These are phyloP conservation scores for Aplysina aerophoba DNA, from an alignment of 37 sponge, comb jelly and placozoan species.

Conservation along the genomic window DNA sequence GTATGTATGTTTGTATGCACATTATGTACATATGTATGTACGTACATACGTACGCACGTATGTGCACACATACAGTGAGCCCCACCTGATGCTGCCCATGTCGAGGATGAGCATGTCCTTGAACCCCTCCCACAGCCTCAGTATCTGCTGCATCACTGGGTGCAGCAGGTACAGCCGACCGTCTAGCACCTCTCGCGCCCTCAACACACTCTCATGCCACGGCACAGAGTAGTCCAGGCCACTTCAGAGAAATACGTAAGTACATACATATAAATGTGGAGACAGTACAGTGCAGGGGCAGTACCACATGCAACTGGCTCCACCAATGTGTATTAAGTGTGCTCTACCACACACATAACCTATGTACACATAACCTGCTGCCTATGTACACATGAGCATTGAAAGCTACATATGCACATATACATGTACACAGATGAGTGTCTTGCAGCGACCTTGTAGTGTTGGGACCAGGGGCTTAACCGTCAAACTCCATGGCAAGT, in stretches of 20 bases:
- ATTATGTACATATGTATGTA: background rate
- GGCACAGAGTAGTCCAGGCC: conserved; percentile 93
- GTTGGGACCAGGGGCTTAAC: too few species aligned
- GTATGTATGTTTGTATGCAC: background rate
- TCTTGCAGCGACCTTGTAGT: too few species aligned
- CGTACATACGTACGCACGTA: background rate
- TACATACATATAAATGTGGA: too few species aligned
- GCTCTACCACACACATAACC: too few species aligned
- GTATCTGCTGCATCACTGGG: conserved; percentile 79
- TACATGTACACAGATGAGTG: too few species aligned
- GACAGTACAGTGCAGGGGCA: too few species aligned
- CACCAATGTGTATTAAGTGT: too few species aligned
- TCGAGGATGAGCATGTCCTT: conserved; percentile 59
- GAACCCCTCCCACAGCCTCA: conserved; percentile 79
- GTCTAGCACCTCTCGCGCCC: conserved; percentile 49
- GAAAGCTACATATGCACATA: too few species aligned
- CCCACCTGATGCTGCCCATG: conserved; percentile 66
- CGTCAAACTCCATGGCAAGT: too few species aligned
- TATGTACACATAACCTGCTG: background rate
- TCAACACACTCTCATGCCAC: conserved; percentile 81
- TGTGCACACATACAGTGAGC: background rate
- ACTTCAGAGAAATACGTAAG: too few species aligned
- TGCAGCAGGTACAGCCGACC: conserved; percentile 69
- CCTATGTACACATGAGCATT: too few species aligned
- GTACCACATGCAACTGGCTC: too few species aligned